Evolutionary conservation across 2,113 vertebrate species (phyloP).

Genomic region (Lucifuga dentata): DNA sequence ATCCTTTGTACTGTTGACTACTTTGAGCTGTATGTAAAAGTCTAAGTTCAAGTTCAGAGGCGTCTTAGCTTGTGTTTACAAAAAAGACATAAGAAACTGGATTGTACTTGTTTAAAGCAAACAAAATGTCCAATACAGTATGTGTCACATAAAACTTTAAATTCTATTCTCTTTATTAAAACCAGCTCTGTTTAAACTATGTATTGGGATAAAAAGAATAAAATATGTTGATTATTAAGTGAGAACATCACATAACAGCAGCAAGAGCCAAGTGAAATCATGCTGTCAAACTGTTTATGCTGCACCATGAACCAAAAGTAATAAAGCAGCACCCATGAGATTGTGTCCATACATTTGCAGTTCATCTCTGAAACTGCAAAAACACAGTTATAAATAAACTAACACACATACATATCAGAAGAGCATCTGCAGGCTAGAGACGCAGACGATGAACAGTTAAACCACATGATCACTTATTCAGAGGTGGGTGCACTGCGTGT

Average conservation of each 20-base stretch:
- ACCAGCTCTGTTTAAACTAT: constrained; percentile 15
- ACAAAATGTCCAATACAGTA: too few relatives aligned
- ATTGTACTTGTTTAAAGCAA: too few relatives aligned
- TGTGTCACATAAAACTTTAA: background rate
- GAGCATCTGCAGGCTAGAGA: constrained; percentile 36
- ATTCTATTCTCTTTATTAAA: constrained; percentile 14
- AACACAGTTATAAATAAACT: constrained; percentile 34
- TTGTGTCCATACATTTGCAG: constrained; percentile 51
- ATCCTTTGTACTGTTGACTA: too few relatives aligned
- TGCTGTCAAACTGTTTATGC: constrained; percentile 57
- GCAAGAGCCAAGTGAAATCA: constrained; percentile 33
- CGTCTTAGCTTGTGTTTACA: too few relatives aligned
- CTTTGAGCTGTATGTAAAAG: too few relatives aligned
- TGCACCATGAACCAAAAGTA: constrained; percentile 59
- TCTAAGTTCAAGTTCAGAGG: too few relatives aligned
- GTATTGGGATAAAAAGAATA: too few relatives aligned
- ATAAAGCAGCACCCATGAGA: constrained; percentile 43
- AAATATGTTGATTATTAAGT: too few relatives aligned
- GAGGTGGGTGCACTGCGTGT: constrained; percentile 6
- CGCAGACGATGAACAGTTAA: constrained; percentile 12
- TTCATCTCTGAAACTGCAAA: constrained; percentile 54
- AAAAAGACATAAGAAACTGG: too few relatives aligned
- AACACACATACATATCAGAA: constrained; percentile 37
- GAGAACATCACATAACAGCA: constrained; percentile 34
- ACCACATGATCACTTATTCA: constrained; percentile 18